phyloP scores from a whole-genome alignment of 2,113 vertebrate species.

The Fulica atra region DNA sequence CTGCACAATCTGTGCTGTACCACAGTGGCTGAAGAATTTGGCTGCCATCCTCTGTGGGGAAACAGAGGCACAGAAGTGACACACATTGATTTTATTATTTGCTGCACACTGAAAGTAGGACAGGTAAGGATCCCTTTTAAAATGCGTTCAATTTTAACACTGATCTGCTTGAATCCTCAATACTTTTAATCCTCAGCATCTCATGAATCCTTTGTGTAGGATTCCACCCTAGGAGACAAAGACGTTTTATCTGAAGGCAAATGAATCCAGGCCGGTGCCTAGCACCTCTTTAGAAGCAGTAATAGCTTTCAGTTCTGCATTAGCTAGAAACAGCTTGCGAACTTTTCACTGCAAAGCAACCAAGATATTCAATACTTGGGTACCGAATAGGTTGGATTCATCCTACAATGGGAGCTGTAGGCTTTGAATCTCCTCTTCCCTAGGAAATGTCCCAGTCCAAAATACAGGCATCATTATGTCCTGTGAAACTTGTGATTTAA shows the following conservation, averaged over 20 bases:
- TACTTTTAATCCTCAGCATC: background rate
- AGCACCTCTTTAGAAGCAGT: background rate
- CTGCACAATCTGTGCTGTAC: background rate
- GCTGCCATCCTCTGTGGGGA: background rate
- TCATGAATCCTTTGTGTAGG: background rate
- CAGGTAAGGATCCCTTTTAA: background rate
- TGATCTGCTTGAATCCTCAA: background rate
- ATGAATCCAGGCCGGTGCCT: background rate
- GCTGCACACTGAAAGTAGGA: background rate
- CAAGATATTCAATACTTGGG: background rate
- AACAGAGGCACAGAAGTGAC: background rate
- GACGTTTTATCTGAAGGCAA: background rate
- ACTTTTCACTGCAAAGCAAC: background rate
- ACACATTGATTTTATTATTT: background rate
- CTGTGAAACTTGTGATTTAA: background rate
- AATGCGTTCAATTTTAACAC: background rate
- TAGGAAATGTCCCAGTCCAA: background rate
- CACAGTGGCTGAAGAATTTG: background rate
- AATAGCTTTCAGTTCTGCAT: background rate
- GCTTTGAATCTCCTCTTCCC: background rate
- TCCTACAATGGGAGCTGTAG: background rate
- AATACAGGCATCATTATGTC: background rate
- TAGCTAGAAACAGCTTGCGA: background rate
- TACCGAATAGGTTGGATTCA: background rate
- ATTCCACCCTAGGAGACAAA: background rate